Evolutionary conservation across 2,113 vertebrate genomes (phyloP).

Genomic region (Erythrocercus mccallii): DNA sequence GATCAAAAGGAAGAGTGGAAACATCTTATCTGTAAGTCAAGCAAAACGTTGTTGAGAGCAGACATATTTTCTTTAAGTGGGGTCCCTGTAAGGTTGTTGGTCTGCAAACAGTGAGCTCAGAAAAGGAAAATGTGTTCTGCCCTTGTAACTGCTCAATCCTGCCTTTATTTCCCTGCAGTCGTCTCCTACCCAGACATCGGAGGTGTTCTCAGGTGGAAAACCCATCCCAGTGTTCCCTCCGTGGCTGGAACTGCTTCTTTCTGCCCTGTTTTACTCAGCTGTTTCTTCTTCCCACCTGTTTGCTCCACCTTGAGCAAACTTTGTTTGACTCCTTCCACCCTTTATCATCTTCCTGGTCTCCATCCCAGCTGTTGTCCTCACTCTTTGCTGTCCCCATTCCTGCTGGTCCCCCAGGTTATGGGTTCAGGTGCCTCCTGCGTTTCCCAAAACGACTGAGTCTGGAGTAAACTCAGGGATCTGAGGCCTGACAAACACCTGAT

Average conservation of each 20-base stretch:
- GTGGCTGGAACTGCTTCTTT: neutral
- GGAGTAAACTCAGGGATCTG: neutral
- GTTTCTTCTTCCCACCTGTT: neutral
- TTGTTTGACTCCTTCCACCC: accelerated
- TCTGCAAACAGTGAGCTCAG: neutral
- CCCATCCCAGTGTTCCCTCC: accelerated
- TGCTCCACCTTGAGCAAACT: constrained; percentile 9
- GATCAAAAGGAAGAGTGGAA: neutral
- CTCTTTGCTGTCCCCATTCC: neutral
- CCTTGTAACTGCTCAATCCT: neutral
- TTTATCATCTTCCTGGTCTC: neutral
- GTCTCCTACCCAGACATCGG: accelerated
- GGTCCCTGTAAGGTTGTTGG: neutral
- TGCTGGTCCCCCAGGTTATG: neutral
- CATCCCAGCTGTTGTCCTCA: accelerated
- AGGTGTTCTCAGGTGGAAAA: neutral
- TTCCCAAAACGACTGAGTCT: neutral
- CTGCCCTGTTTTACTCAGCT: accelerated
- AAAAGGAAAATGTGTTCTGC: neutral
- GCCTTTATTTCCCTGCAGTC: neutral
- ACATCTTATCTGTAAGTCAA: neutral
- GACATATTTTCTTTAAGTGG: neutral
- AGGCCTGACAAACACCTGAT: neutral
- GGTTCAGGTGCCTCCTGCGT: neutral
- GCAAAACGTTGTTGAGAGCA: neutral